These are phyloP conservation scores for Drosophila subsilvestris DNA, from an alignment of 2,888 invertebrate genomes.

Conservation along the genomic window DNA sequence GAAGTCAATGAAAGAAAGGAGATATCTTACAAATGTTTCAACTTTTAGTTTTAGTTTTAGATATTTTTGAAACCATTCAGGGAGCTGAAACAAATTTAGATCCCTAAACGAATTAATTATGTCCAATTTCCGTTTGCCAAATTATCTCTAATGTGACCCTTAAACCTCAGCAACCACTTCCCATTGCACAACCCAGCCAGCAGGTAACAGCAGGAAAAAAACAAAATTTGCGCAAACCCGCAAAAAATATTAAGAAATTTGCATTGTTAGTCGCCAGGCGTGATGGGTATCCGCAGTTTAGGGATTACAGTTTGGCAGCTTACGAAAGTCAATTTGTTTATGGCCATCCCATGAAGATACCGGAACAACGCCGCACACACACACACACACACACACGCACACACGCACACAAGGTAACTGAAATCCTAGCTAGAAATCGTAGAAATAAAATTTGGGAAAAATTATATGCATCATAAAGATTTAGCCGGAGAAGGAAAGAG, in stretches of 20 bases:
- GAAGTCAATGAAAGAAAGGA: neutral
- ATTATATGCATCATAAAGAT: conserved; percentile 69
- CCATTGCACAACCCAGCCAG: conserved; percentile 35
- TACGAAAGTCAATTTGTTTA: conserved; percentile 77
- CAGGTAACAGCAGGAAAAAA: conserved; percentile 29
- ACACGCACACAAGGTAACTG: conserved; percentile 17
- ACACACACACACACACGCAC: neutral
- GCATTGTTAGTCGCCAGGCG: conserved; percentile 52
- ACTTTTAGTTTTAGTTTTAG: neutral
- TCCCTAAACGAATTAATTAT: neutral
- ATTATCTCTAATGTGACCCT: neutral
- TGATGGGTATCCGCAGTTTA: conserved; percentile 44
- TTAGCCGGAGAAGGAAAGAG: conserved; percentile 51
- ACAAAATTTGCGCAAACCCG: conserved; percentile 30
- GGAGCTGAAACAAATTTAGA: too few species aligned
- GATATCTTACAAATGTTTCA: too few species aligned
- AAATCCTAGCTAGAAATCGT: conserved; percentile 15
- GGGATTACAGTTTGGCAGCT: conserved; percentile 49
- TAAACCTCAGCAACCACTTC: conserved; percentile 3
- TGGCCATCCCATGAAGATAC: conserved; percentile 54
- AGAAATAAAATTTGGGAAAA: conserved; percentile 64
- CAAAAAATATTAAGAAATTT: conserved; percentile 29
- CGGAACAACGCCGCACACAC: conserved; percentile 41
- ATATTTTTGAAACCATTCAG: too few species aligned
- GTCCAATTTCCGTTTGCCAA: neutral